These are phyloP conservation scores for Tribolium freemani DNA, from an alignment of 2,888 invertebrate genomes.

Conservation along the genomic window DNA sequence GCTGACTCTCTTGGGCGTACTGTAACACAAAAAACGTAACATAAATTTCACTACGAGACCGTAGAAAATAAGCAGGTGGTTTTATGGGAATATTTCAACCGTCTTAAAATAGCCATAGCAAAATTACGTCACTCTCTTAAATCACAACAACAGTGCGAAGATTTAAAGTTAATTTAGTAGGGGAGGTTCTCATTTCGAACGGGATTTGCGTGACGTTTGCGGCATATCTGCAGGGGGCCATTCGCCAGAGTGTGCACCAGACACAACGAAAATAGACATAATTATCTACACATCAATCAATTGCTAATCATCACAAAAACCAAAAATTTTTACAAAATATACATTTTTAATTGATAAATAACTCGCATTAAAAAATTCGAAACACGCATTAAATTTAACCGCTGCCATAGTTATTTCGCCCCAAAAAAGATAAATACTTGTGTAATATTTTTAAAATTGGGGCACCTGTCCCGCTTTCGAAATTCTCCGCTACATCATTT, in stretches of 20 bases:
- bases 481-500: background rate
- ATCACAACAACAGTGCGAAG: constrained; percentile 21
- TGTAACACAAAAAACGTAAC: constrained; percentile 59
- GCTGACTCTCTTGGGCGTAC: constrained; percentile 96
- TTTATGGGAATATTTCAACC: background rate
- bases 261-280: background rate
- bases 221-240: constrained; percentile 4
- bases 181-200: constrained; percentile 31
- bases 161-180: constrained; percentile 44
- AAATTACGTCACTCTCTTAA: constrained; percentile 35
- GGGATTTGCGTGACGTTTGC: constrained; percentile 37
- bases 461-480: background rate
- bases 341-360: too few species aligned
- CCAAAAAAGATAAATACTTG: too few species aligned
- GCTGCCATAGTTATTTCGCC: too few species aligned
- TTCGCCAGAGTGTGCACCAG: background rate
- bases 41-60: constrained; percentile 24
- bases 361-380: too few species aligned
- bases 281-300: background rate
- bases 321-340: too few species aligned
- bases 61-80: constrained; percentile 16
- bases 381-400: too few species aligned
- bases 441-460: background rate
- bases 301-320: too few species aligned
- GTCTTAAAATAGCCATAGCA: background rate